Base-by-base conservation (phyloP, 1,140 invertebrate species). In the Caenorhabditis remanei region DNA sequence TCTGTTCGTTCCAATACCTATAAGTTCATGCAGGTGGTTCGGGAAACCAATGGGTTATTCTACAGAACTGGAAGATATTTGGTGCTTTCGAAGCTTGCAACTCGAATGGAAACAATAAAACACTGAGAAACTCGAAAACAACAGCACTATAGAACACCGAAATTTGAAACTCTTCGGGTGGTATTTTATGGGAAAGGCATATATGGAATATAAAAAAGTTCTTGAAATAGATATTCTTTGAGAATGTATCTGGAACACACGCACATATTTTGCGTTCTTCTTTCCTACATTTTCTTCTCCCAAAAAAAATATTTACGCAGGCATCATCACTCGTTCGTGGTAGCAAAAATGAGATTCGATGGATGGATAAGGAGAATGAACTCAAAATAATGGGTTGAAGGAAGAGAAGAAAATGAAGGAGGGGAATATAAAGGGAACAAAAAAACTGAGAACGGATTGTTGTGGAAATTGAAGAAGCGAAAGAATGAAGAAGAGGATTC, bases 291-390 rank as follows among this genome's bases (percentile, higher is more conserved):
- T 46, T 75, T 46, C 40, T 19, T 11, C 50, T 53, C 24, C 21
- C 40, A 46, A 40, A n/a, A 46, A 79, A 79, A 79, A 79, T 79
- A 79, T 79, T 79, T 79, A 50, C 71, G 71, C 43, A 79, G 16
- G 46, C 21, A 13, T 53, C 71, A 7, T 71, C 43, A 46, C 4
- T 40, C 9, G 7, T 40, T 65, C 46, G 14, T 43, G 43, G 71
- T 53, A 79, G 71, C n/a, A 5, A 79, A 79, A 79, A 79, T 79
- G n/a, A 79, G 71, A 79, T 79, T 79, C 43, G n/a, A 79, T 16
- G 65, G 46, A 50, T 79, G 43, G 46, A 79, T 21, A 48, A 79
- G 46, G 19, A 48, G 71, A 50, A 24, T 53, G 71, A 50, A 50
- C 71, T 79, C 71, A 19, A 71, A 71, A 71, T 71, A 71, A 43